A percentile compares a stretch with the other conserved stretches of the same genome.
phyloP scores from a whole-genome alignment of 2,888 invertebrate genomes.

The Ochropacha duplaris region DNA sequence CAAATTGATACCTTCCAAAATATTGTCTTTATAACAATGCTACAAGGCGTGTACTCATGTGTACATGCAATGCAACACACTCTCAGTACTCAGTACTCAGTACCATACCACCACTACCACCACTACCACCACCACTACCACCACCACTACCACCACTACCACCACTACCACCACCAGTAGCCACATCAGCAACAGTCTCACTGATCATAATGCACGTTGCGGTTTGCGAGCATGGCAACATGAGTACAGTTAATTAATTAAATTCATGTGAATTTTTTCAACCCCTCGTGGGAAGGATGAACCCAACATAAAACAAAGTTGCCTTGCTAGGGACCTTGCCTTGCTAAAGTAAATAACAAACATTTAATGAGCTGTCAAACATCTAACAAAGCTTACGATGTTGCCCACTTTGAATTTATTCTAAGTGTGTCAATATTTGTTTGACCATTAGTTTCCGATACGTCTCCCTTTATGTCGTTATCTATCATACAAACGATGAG shows the following conservation, averaged over 20 bases:
- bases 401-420: background rate
- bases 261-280: background rate
- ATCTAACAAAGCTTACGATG: background rate
- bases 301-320: background rate
- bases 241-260: no score
- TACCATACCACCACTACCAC: no score
- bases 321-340: background rate
- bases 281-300: background rate
- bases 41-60: background rate
- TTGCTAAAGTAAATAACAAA: background rate
- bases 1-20: conserved; percentile 12
- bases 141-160: no score
- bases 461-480: conserved; percentile 17
- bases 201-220: background rate
- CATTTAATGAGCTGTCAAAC: background rate
- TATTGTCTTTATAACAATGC: background rate
- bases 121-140: no score
- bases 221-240: background rate
- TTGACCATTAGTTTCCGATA: conserved; percentile 12
- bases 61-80: no score
- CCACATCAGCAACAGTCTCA: background rate
- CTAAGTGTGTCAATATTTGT: background rate
- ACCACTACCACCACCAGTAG: no score
- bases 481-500: conserved; percentile 17
- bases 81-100: no score